Percentiles rank a stretch among this genome's conserved stretches.
phyloP scores from a whole-genome alignment of 2,113 vertebrate genomes.

The Pleuronectes platessa region DNA sequence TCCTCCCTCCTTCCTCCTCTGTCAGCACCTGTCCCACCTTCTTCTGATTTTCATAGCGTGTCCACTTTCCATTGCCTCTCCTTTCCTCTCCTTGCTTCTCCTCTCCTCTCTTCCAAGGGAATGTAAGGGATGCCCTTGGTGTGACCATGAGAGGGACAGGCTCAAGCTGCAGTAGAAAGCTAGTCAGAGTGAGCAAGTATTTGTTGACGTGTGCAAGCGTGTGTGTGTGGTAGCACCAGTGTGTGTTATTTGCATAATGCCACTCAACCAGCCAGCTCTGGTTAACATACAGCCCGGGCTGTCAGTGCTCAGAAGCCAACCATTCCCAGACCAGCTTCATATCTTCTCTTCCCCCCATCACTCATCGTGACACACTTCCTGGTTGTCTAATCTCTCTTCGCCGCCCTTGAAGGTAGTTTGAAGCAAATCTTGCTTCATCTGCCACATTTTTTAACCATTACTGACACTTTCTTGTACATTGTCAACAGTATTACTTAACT shows the following conservation, averaged over 20 bases:
- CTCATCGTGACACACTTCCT: conserved; percentile 40
- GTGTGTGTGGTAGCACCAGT: neutral
- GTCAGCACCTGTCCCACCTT: neutral
- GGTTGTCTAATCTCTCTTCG: conserved; percentile 29
- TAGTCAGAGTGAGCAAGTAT: conserved; percentile 53
- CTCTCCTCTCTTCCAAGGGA: conserved; percentile 28
- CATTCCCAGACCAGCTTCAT: conserved; percentile 19
- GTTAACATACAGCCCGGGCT: conserved; percentile 40
- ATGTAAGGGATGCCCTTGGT: conserved; percentile 65
- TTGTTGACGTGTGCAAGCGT: conserved; percentile 15
- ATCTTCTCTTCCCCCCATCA: conserved; percentile 12
- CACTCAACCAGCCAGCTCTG: conserved; percentile 38
- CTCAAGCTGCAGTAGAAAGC: conserved; percentile 66
- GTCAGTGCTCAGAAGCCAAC: conserved; percentile 21
- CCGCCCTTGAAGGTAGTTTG: conserved; percentile 4
- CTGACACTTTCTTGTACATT: conserved; percentile 25
- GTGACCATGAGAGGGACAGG: conserved; percentile 69
- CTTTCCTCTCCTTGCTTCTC: neutral
- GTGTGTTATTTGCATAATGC: conserved; percentile 23
- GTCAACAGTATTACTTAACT: neutral
- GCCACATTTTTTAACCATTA: neutral
- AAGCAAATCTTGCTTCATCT: conserved; percentile 2
- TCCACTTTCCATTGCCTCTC: neutral
- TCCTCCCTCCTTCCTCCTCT: conserved; percentile 1
- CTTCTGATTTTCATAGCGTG: conserved; percentile 9